Evolutionary conservation across 2,797 vertebrate genomes (phyloP).

Genomic region (Acridotheres tristis): DNA sequence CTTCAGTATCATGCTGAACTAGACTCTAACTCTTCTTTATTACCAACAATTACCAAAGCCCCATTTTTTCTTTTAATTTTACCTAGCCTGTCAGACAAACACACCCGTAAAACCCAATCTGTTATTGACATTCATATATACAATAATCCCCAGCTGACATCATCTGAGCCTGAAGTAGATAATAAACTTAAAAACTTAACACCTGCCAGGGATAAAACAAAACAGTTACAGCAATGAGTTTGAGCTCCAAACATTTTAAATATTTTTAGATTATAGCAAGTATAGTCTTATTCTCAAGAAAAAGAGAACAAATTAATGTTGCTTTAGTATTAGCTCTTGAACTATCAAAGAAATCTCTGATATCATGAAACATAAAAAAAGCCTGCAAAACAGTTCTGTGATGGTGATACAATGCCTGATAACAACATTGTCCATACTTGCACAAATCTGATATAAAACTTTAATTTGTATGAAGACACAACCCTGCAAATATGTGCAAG

Average conservation of each 20-base stretch:
- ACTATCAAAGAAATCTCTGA: background rate
- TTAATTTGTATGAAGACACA: background rate
- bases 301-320: background rate
- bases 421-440: background rate
- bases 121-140: background rate
- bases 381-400: background rate
- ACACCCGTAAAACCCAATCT: constrained; percentile 29
- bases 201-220: constrained; percentile 1
- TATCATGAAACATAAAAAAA: background rate
- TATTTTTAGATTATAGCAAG: background rate
- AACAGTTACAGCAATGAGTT: background rate
- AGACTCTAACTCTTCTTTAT: constrained; percentile 47
- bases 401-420: background rate
- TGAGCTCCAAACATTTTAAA: background rate
- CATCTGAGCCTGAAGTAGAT: background rate
- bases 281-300: background rate
- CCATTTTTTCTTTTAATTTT: constrained; percentile 38
- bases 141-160: background rate
- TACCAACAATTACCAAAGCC: background rate
- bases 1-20: background rate
- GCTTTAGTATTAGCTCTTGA: background rate
- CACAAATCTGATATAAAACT: background rate
- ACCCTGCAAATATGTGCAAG: background rate
- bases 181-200: background rate
- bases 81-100: constrained; percentile 9